phyloP scores from a whole-genome alignment of 2,113 vertebrate genomes.

The Echinops telfairi region DNA sequence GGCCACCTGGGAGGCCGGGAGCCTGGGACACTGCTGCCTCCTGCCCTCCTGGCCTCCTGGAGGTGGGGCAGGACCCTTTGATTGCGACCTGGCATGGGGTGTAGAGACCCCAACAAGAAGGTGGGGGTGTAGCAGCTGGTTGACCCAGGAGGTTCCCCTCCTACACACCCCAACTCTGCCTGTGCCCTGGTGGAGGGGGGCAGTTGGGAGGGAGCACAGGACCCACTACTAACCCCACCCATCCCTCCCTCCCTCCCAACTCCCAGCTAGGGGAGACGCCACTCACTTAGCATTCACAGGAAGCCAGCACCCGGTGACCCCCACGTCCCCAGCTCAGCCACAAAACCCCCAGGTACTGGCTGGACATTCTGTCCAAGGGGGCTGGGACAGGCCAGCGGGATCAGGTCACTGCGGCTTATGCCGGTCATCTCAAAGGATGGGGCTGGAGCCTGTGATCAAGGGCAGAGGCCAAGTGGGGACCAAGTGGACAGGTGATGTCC shows the following conservation, averaged over 20 bases:
- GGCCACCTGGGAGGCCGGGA: background rate
- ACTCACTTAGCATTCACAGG: background rate
- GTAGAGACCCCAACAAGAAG: background rate
- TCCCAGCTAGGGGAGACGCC: background rate
- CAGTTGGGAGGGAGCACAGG: background rate
- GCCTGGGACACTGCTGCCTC: accelerated
- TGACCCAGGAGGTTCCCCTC: background rate
- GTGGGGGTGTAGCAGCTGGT: too few relatives aligned
- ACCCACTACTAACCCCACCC: background rate
- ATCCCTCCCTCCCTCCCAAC: too few relatives aligned
- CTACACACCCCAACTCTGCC: background rate
- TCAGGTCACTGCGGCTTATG: background rate
- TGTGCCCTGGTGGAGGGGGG: background rate
- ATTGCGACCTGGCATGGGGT: too few relatives aligned
- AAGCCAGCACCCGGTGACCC: background rate
- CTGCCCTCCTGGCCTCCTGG: background rate
- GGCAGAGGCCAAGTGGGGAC: background rate
- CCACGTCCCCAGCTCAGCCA: background rate
- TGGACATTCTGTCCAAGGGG: background rate
- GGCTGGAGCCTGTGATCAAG: background rate
- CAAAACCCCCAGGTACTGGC: accelerated
- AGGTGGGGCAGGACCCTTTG: accelerated
- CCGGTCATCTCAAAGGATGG: background rate
- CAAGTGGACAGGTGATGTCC: too few relatives aligned
- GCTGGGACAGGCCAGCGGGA: background rate